Evolutionary conservation across 2,888 invertebrate species (phyloP).

Genomic region (Pollenia labialis): DNA sequence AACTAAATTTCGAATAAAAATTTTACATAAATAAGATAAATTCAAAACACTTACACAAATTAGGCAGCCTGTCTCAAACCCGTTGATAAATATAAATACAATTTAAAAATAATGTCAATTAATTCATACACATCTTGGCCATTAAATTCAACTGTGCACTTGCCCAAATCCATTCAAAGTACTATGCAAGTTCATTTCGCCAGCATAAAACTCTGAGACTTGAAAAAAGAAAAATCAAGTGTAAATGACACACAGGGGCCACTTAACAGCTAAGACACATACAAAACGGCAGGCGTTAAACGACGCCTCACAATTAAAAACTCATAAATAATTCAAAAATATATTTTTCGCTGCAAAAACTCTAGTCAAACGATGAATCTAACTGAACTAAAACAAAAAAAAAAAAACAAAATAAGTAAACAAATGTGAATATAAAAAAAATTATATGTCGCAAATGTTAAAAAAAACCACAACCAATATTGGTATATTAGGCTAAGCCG

Average conservation of each 20-base stretch:
- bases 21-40: neutral
- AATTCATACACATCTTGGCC: slow-evolving; percentile 45
- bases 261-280: slow-evolving; percentile 20
- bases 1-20: neutral
- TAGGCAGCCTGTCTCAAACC: slow-evolving; percentile 20
- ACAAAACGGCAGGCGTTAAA: slow-evolving; percentile 63
- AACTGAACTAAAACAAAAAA: slow-evolving; percentile 19
- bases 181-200: slow-evolving; percentile 8
- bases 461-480: neutral
- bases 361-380: slow-evolving; percentile 21
- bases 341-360: neutral
- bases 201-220: neutral
- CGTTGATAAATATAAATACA: slow-evolving; percentile 55
- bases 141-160: slow-evolving; percentile 41
- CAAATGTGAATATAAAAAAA: slow-evolving; percentile 58
- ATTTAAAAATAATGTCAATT: slow-evolving; percentile 15
- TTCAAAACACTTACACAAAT: neutral
- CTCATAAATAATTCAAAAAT: slow-evolving; percentile 70
- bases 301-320: slow-evolving; percentile 74
- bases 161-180: slow-evolving; percentile 11
- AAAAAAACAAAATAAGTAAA: slow-evolving; percentile 19
- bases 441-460: slow-evolving; percentile 56
- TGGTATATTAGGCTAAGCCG: too few relatives aligned
- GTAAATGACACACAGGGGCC: slow-evolving; percentile 20
- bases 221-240: neutral